Evolutionary conservation across 2,888 invertebrate species (phyloP).

Genomic region (Didymodactylos carnosus): DNA sequence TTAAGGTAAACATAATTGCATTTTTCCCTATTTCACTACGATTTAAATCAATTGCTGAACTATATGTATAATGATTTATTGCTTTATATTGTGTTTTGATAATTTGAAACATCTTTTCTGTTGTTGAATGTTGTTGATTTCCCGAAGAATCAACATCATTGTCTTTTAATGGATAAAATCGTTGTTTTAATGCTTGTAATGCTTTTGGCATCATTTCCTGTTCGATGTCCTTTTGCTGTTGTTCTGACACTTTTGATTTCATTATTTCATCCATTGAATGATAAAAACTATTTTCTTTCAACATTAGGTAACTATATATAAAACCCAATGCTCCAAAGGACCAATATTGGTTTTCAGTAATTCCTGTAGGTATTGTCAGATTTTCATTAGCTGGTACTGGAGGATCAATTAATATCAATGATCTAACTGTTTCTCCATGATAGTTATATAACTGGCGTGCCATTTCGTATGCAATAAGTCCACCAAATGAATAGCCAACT

Average conservation of each 20-base stretch:
- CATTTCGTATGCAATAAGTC: neutral
- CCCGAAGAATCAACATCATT: no score
- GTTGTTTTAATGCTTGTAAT: no score
- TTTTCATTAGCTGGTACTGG: neutral
- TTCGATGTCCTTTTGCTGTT: neutral
- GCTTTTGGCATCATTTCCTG: no score
- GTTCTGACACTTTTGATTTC: neutral
- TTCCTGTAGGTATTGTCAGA: neutral
- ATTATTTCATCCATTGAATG: neutral
- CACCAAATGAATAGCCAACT: neutral
- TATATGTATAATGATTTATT: neutral
- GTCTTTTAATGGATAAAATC: neutral
- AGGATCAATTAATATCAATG: neutral
- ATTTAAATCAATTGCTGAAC: neutral
- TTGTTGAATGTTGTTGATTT: no score
- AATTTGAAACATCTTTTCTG: neutral
- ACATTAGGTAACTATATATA: neutral
- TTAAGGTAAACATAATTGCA: neutral
- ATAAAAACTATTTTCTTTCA: neutral
- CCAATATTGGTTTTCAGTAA: neutral
- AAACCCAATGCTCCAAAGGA: neutral
- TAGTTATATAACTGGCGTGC: neutral
- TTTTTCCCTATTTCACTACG: neutral
- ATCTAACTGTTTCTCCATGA: neutral
- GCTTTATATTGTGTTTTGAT: neutral